Conservation (phyloP, 2,797 vertebrate species). For the Knipowitschia caucasica region DNA sequence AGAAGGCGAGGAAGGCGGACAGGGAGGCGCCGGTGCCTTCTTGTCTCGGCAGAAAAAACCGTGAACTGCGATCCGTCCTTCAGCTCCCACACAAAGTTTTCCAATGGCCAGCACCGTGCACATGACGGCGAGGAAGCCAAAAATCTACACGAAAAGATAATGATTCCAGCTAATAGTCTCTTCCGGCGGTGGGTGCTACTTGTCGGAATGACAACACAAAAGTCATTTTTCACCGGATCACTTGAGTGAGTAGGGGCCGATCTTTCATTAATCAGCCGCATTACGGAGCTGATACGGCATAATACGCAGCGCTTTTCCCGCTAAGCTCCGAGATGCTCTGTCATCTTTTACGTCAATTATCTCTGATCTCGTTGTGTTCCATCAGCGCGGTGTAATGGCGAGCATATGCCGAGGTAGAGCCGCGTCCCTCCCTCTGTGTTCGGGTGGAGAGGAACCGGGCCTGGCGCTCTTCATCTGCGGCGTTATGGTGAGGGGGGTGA, state of each 20-base stretch:
- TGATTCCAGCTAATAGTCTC: conserved; percentile 98
- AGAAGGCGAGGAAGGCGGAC: too few species aligned
- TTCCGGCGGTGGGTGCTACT: conserved; percentile 95
- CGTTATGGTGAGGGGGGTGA: conserved; percentile 92
- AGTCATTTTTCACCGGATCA: conserved; percentile 99
- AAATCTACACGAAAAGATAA: too few species aligned
- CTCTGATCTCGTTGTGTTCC: conserved; percentile 96
- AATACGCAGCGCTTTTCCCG: conserved; percentile 97
- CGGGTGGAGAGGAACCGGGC: conserved; percentile 85
- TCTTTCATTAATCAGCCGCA: conserved; percentile 99
- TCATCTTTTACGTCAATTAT: conserved; percentile 99
- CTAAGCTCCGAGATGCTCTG: conserved; percentile 97
- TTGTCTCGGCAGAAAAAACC: too few species aligned
- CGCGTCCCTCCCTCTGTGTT: conserved; percentile 84
- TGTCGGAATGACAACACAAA: conserved; percentile 98
- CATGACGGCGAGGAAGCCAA: too few species aligned
- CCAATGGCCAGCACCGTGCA: too few species aligned
- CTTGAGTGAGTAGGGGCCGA: conserved; percentile 88
- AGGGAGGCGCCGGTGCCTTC: too few species aligned
- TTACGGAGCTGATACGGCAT: conserved; percentile 92
- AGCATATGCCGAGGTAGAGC: conserved; percentile 97
- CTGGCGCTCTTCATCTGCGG: conserved; percentile 87
- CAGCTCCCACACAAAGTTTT: too few species aligned
- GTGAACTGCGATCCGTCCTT: too few species aligned
- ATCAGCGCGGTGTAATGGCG: conserved; percentile 97